Conservation (phyloP, 2,113 vertebrate genomes). For the Axis porcinus region DNA sequence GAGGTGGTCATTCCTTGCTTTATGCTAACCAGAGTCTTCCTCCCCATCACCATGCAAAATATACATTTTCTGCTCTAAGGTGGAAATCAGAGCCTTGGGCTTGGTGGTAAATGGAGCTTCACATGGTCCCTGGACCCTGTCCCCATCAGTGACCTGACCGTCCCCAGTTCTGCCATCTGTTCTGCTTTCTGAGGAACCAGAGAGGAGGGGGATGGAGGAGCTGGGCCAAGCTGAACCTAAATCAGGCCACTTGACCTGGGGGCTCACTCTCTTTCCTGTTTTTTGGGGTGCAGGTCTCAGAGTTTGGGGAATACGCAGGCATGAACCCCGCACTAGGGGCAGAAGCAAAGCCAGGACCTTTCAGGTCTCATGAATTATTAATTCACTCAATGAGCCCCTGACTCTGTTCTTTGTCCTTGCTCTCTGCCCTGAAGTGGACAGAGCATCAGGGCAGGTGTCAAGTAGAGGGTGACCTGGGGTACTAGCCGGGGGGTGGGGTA, state of each 20-base stretch:
- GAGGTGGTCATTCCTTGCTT: neutral
- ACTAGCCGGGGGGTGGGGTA: rapidly evolving
- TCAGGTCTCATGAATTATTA: neutral
- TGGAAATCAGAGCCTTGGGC: neutral
- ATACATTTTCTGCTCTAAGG: neutral
- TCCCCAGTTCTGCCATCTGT: neutral
- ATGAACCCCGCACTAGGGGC: neutral
- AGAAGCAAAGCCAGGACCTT: neutral
- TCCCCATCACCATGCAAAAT: neutral
- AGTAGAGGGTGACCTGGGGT: neutral
- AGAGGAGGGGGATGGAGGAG: neutral
- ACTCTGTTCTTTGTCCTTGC: neutral
- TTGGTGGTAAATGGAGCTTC: neutral
- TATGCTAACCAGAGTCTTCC: neutral
- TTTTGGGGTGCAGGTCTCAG: neutral
- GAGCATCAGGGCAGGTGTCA: neutral
- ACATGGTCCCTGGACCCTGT: neutral
- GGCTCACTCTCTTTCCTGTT: neutral
- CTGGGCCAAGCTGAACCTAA: neutral
- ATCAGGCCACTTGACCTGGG: neutral
- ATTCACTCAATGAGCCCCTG: neutral
- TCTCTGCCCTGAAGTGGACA: neutral
- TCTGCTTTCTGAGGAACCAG: neutral
- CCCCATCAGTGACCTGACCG: neutral
- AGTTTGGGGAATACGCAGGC: neutral